phyloP scores from a whole-genome alignment of 1,140 invertebrate species.

The Ooceraea biroi region DNA sequence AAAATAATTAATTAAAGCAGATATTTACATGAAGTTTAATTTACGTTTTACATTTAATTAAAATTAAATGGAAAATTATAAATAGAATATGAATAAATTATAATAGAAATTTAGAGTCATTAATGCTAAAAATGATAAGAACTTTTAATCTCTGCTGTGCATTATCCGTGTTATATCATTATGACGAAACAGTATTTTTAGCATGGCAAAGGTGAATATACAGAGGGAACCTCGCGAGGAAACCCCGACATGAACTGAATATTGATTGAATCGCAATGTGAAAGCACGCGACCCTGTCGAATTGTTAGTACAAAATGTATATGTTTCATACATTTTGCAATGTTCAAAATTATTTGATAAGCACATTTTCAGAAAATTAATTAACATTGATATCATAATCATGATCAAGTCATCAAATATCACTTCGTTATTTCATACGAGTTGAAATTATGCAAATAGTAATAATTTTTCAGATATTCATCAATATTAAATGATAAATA shows the following conservation, averaged over 20 bases:
- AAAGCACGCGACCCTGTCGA: neutral
- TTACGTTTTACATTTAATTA: no score
- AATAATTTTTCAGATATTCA: neutral
- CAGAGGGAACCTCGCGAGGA: neutral
- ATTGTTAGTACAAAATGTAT: neutral
- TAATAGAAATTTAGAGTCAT: no score
- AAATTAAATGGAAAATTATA: no score
- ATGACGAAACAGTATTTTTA: neutral
- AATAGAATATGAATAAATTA: no score
- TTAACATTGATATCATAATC: neutral
- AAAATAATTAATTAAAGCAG: neutral
- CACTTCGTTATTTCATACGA: no score
- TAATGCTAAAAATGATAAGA: no score
- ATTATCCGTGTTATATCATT: neutral
- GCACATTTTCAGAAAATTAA: no score
- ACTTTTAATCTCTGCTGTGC: no score
- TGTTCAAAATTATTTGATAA: no score
- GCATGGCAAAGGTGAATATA: conserved; percentile 4
- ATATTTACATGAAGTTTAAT: no score
- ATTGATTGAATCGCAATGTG: conserved; percentile 16
- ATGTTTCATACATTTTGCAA: neutral
- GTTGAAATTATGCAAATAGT: neutral
- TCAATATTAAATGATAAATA: no score
- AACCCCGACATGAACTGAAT: neutral
- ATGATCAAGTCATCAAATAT: neutral